These are phyloP conservation scores for Porites evermanni DNA, from an alignment of 92 coral and sea anemone genomes.

Conservation along the genomic window DNA sequence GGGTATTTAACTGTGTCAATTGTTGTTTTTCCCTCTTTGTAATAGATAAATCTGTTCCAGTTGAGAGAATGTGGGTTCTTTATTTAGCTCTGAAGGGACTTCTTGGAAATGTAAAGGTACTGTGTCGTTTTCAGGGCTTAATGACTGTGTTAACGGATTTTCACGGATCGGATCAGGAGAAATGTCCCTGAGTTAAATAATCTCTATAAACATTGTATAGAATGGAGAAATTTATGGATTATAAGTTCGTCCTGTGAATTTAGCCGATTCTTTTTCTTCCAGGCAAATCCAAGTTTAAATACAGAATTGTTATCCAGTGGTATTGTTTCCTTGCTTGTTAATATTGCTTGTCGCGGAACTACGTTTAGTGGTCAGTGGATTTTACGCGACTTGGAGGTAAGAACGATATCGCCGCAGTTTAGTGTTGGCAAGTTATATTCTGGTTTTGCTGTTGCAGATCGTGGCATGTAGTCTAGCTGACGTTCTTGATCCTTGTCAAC, in stretches of 20 bases:
- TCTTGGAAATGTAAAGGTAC: conserved; percentile 88
- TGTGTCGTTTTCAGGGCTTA: neutral
- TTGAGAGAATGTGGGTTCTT: conserved; percentile 95
- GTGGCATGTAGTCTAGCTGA: too few relatives aligned
- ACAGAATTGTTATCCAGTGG: conserved; percentile 73
- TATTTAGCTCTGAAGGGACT: conserved; percentile 91
- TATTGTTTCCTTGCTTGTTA: conserved; percentile 79
- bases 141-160: too few relatives aligned
- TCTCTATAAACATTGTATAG: too few relatives aligned
- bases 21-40: neutral
- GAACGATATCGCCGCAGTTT: neutral
- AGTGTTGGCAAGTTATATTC: too few relatives aligned
- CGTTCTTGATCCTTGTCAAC: neutral
- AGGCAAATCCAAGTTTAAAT: conserved; percentile 64
- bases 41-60: conserved; percentile 80
- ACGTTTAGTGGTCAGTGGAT: conserved; percentile 96
- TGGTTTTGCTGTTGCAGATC: too few relatives aligned
- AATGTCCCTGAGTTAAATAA: too few relatives aligned
- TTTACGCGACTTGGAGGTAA: conserved; percentile 93
- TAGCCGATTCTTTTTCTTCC: conserved; percentile 10
- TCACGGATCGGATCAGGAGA: too few relatives aligned
- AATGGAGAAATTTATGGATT: neutral
- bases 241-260: neutral
- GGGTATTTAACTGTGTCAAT: neutral
- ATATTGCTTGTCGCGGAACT: conserved; percentile 89